Percentiles rank a stretch among this genome's conserved stretches.
phyloP scores from a whole-genome alignment of 1,140 invertebrate species.

The Drosophila bocki region DNA sequence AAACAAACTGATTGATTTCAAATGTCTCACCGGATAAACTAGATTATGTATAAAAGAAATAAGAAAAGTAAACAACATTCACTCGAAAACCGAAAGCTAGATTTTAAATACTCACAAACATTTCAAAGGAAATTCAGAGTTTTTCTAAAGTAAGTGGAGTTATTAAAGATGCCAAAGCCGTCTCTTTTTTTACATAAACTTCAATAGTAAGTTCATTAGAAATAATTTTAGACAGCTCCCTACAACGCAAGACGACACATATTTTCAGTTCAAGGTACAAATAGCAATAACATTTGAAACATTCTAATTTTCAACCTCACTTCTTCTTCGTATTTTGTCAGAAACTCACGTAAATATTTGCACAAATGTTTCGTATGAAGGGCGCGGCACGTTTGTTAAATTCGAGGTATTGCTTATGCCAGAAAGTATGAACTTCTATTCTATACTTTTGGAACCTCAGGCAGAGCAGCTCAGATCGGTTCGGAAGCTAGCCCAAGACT shows the following conservation, averaged over 20 bases:
- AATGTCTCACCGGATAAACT: neutral
- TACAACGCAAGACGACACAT: neutral
- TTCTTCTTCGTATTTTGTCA: conserved; percentile 3
- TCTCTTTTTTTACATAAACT: too few relatives aligned
- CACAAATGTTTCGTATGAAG: conserved; percentile 56
- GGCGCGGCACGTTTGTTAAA: conserved; percentile 28
- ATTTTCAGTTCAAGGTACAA: neutral
- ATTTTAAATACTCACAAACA: neutral
- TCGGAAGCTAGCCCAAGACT: conserved; percentile 52
- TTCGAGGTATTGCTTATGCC: conserved; percentile 1
- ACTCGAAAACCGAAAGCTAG: neutral
- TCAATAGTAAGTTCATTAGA: neutral
- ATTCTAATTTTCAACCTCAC: conserved; percentile 4
- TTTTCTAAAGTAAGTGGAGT: neutral
- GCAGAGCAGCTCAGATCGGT: conserved; percentile 21
- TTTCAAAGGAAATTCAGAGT: too few relatives aligned
- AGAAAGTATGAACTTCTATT: conserved; percentile 7
- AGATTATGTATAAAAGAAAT: neutral
- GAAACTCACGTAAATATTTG: conserved; percentile 55
- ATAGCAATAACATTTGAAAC: neutral
- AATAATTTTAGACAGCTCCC: neutral
- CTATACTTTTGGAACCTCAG: conserved; percentile 1
- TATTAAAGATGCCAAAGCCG: too few relatives aligned
- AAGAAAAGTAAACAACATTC: neutral
- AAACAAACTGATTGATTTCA: conserved; percentile 14